Conservation (phyloP, 2,888 invertebrate genomes). For the Acanthoscelides obtectus region DNA sequence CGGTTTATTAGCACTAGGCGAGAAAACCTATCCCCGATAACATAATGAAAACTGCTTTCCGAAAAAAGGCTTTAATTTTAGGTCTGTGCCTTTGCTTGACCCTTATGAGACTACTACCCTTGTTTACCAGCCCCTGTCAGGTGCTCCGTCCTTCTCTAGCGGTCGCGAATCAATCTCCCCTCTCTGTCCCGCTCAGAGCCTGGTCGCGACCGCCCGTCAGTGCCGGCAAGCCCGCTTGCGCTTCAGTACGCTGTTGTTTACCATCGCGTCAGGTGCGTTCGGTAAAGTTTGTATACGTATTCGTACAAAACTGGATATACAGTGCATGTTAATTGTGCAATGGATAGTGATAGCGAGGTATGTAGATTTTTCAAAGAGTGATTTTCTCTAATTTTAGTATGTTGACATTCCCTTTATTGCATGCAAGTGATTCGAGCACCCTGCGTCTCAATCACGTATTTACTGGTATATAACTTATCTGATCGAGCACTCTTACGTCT, state of each 20-base stretch:
- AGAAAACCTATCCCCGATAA: no score
- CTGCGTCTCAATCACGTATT: not conserved
- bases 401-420: no score
- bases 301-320: no score
- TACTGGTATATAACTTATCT: no score
- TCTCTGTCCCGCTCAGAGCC: not conserved
- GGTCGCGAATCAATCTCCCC: not conserved
- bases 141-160: not conserved
- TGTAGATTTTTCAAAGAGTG: not conserved
- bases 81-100: conserved; percentile 13
- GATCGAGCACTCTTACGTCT: no score
- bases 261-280: not conserved
- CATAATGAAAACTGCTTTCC: no score
- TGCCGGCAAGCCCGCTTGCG: not conserved
- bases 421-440: not conserved
- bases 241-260: not conserved
- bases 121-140: not conserved
- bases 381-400: no score
- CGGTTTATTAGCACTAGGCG: not conserved
- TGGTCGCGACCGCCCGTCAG: not conserved
- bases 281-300: no score
- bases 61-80: conserved; percentile 8
- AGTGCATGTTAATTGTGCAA: no score
- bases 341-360: not conserved
- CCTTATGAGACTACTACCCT: conserved; percentile 5